Evolutionary conservation across 2,113 vertebrate species (phyloP).

Genomic region (Platysteira castanea): DNA sequence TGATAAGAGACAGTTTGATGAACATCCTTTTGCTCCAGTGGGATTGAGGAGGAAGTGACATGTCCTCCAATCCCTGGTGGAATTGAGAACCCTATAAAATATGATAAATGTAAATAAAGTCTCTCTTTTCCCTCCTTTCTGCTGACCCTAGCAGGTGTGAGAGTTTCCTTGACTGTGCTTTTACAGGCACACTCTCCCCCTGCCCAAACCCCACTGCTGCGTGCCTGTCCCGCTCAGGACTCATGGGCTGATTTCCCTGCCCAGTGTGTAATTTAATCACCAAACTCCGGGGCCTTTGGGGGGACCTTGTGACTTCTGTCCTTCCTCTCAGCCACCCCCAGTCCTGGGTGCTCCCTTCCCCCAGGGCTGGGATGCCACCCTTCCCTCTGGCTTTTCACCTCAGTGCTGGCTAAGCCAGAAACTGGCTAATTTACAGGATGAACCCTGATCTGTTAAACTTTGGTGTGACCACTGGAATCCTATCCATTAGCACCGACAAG

Average conservation of each 20-base stretch:
- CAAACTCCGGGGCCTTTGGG: no score
- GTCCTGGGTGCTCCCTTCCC: not conserved
- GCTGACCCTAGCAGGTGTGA: no score
- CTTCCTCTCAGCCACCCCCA: not conserved
- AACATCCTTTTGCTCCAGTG: no score
- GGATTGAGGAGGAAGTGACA: no score
- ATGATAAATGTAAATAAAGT: no score
- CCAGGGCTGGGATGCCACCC: not conserved
- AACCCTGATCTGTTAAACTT: not conserved
- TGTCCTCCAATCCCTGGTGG: no score
- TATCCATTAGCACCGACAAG: not conserved
- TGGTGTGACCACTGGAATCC: not conserved
- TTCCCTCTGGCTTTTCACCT: not conserved
- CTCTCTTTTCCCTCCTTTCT: no score
- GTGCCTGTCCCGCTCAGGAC: not conserved
- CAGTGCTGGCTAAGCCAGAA: not conserved
- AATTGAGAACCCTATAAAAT: no score
- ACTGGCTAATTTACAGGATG: not conserved
- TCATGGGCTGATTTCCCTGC: not conserved
- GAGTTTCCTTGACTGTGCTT: no score
- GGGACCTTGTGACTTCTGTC: rapidly evolving
- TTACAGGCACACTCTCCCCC: no score
- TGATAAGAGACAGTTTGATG: no score
- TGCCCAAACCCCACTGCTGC: not conserved
- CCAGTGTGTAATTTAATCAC: not conserved